Evolutionary conservation across 2,113 vertebrate genomes (phyloP), one percentile per base, ranked within the genome.

Genomic region (Oryzias curvinotus): DNA sequence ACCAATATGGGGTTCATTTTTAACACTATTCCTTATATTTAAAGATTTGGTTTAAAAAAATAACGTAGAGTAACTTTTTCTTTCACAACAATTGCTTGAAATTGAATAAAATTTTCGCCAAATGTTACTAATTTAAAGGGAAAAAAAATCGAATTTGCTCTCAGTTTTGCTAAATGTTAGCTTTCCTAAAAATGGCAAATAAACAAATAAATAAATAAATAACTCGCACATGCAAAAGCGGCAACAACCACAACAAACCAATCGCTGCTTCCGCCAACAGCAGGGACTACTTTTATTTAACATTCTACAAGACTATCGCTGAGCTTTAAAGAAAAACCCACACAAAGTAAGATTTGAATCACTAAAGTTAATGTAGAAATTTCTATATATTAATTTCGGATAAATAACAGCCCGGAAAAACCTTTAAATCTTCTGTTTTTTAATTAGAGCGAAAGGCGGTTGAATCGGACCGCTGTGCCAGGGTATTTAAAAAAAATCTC

Each of bases 401-500:
- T 3, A 3, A 23, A 36, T 0, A 10, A 15, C 0, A 15, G 19
- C 8, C 5, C 15, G 47, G 10, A 55, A 44, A 44, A 7, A 54
- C 17, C 21, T n/a, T 2, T 5, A 62, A 80, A 74, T 78, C 1
- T 2, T 16, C 43, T 18, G 1, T 71, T 62, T 52, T 2, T 1
- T 1, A 45, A 28, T 41, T n/a, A 51, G 64, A 59, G 5, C 7
- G 26, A 30, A 13, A 46, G 64, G 19, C 41, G 36, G 57, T 51
- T 28, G 14, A 0, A n/a, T 46, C 57, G 53, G 57, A 21, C 36
- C 68, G 68, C 12, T 63, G 75, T 68, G 80, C 73, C 79, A 7
- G 77, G 85, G 73, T 19, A 87, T 88, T 89, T 90, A 90, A 90
- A 88, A 74, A 88, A 74, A 71, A 82, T 87, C 69, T 53, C 68